These are phyloP conservation scores for Upupa epops DNA, from an alignment of 2,113 vertebrate species.

Conservation along the genomic window DNA sequence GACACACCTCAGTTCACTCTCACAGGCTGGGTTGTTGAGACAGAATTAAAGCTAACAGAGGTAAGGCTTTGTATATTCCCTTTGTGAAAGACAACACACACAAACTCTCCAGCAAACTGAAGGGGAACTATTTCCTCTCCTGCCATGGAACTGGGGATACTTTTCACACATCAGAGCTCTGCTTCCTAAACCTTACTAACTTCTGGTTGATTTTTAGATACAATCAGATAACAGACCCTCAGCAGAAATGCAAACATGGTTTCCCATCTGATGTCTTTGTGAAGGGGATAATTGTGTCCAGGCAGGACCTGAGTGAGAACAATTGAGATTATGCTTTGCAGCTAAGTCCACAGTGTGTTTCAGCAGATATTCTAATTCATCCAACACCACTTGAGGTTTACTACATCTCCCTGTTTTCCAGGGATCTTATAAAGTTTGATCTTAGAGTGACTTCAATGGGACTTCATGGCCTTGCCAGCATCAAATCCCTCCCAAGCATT, in stretches of 20 bases:
- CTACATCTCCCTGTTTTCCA: neutral
- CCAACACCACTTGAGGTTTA: neutral
- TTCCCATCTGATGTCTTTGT: neutral
- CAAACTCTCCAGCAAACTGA: neutral
- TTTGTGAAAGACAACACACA: neutral
- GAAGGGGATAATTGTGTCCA: neutral
- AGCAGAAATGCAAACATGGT: neutral
- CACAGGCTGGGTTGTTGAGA: neutral
- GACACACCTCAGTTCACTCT: neutral
- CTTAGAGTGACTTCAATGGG: neutral
- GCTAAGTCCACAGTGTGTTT: accelerated
- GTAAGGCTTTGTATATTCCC: neutral
- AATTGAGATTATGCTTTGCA: neutral
- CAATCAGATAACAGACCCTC: accelerated
- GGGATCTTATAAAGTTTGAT: neutral
- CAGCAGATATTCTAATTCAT: neutral
- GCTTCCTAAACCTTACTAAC: neutral
- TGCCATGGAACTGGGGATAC: neutral
- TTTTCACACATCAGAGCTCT: neutral
- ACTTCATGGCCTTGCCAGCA: neutral
- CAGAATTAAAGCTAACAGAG: neutral
- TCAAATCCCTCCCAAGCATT: neutral
- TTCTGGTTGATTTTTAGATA: accelerated
- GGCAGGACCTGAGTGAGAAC: neutral
- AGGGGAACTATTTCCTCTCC: neutral